A percentile compares a stretch with the other conserved stretches of the same genome.
Conservation (phyloP, 1,140 invertebrate species). For the Tetragonula clypearis region DNA sequence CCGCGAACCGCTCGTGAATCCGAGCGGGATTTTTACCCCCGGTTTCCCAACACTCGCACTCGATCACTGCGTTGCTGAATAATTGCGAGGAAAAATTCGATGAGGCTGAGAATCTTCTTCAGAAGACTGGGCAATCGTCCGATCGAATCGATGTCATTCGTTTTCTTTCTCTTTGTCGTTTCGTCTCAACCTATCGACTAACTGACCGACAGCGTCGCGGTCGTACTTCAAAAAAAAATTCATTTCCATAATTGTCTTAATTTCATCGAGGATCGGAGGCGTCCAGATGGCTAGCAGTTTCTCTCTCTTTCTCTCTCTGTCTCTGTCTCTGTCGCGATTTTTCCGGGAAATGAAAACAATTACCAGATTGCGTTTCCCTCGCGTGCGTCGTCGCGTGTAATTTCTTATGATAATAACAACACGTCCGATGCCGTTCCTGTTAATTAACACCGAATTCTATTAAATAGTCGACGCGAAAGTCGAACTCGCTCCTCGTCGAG, state of each 20-base stretch:
- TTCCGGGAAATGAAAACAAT: not conserved
- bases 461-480: not conserved
- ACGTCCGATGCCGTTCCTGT: not conserved
- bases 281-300: not conserved
- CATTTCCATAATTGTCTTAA: constrained; percentile 46
- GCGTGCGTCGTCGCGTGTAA: too few species aligned
- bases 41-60: not conserved
- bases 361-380: not conserved
- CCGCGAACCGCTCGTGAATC: not conserved
- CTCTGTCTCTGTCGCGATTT: not conserved
- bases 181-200: constrained; percentile 27
- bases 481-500: too few species aligned
- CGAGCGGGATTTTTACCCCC: not conserved
- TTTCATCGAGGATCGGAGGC: not conserved
- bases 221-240: constrained; percentile 48
- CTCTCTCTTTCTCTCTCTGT: too few species aligned
- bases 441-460: not conserved
- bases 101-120: too few species aligned
- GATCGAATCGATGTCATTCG: constrained; percentile 5
- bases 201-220: not conserved
- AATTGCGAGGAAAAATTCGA: not conserved
- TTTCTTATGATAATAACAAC: not conserved
- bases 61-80: not conserved
- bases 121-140: constrained; percentile 10
- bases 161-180: not conserved